Conservation (phyloP, 2,888 invertebrate genomes). For the Malthinus seriepunctatus region DNA sequence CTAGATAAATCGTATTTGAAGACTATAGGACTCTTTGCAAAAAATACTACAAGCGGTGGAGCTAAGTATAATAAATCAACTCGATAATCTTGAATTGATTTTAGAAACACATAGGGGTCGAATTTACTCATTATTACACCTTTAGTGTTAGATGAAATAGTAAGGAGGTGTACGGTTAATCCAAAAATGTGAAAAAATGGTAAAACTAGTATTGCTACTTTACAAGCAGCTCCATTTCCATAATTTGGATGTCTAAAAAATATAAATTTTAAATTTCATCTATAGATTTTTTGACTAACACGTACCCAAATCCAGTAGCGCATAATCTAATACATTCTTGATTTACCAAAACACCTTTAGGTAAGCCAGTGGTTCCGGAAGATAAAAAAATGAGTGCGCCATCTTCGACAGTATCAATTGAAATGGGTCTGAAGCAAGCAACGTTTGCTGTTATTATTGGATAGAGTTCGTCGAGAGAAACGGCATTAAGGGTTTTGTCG, state of each 20-base stretch:
- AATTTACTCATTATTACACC: neutral
- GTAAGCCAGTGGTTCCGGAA: conserved; percentile 80
- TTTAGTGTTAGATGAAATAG: neutral
- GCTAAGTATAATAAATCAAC: neutral
- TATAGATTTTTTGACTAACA: neutral
- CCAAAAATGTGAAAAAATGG: neutral
- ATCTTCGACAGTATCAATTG: neutral
- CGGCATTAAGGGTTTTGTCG: neutral
- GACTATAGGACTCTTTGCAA: neutral
- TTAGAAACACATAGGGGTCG: neutral
- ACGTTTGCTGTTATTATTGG: neutral
- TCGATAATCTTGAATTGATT: neutral
- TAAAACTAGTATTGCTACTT: neutral
- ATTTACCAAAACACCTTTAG: conserved; percentile 76
- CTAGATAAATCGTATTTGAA: neutral
- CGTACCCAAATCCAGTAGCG: neutral
- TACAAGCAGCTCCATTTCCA: neutral
- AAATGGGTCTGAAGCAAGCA: conserved; percentile 31
- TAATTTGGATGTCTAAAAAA: neutral
- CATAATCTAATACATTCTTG: neutral
- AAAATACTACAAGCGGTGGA: neutral
- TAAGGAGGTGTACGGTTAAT: neutral
- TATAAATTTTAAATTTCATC: neutral
- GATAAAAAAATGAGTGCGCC: conserved; percentile 61
- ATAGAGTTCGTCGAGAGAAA: neutral